These are phyloP conservation scores for Troilus luridus DNA, from an alignment of 2,888 invertebrate species.

Conservation along the genomic window DNA sequence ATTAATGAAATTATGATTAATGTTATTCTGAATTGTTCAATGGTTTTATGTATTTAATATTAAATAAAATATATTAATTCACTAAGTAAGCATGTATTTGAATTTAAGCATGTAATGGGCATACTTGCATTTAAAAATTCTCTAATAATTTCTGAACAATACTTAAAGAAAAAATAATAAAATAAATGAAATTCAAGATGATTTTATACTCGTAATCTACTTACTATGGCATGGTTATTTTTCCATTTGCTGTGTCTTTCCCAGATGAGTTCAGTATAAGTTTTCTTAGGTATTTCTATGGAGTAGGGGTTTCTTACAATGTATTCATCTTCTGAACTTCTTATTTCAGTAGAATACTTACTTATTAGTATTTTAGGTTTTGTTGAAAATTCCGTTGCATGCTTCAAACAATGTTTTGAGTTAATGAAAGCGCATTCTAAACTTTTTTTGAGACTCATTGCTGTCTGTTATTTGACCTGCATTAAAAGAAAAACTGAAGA, in stretches of 20 bases:
- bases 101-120: no score
- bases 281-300: constrained; percentile 54
- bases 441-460: neutral
- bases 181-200: no score
- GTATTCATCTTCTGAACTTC: neutral
- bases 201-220: constrained; percentile 67
- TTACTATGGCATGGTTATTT: constrained; percentile 76
- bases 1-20: neutral
- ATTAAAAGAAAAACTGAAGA: neutral
- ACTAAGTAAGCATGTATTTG: no score
- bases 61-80: no score
- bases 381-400: neutral
- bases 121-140: no score
- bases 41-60: no score
- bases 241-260: constrained; percentile 77
- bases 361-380: constrained; percentile 21
- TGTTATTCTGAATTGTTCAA: neutral
- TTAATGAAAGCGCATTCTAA: neutral
- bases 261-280: constrained; percentile 77
- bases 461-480: neutral
- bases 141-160: no score
- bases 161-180: no score
- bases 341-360: neutral
- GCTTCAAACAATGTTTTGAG: neutral
- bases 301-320: constrained; percentile 19